Percentiles rank a stretch among this genome's conserved stretches.
Conservation (phyloP, 2,113 vertebrate genomes). For the Phycodurus eques region DNA sequence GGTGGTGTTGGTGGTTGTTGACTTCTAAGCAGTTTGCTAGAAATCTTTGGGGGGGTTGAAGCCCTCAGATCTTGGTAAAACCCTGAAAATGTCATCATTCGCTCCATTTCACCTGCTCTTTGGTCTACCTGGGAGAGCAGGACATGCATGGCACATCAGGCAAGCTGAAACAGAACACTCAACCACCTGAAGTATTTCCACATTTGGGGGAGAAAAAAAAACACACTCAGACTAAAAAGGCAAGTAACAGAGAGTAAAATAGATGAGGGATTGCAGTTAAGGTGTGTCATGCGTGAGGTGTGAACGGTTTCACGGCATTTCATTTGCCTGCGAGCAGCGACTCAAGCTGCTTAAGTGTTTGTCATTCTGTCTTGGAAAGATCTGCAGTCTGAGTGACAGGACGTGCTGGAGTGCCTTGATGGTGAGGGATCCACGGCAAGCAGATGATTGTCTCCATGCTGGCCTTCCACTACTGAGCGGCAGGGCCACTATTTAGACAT, state of each 20-base stretch:
- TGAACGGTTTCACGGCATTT: slow-evolving; percentile 62
- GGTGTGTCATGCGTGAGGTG: slow-evolving; percentile 36
- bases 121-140: slow-evolving; percentile 60
- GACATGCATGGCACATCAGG: slow-evolving; percentile 44
- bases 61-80: slow-evolving; percentile 46
- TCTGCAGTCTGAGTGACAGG: slow-evolving; percentile 59
- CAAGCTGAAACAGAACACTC: slow-evolving; percentile 54
- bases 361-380: slow-evolving; percentile 60
- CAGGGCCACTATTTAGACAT: slow-evolving; percentile 38
- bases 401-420: slow-evolving; percentile 41
- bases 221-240: slow-evolving; percentile 42
- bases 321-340: slow-evolving; percentile 65
- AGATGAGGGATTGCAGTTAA: slow-evolving; percentile 18
- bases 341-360: slow-evolving; percentile 58
- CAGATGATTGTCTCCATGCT: slow-evolving; percentile 54
- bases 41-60: slow-evolving; percentile 18
- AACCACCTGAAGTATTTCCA: slow-evolving; percentile 53
- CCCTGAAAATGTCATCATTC: slow-evolving; percentile 60
- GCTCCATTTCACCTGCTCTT: slow-evolving; percentile 47
- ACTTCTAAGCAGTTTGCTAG: slow-evolving; percentile 28
- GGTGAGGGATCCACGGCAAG: slow-evolving; percentile 54
- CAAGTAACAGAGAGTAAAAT: slow-evolving; percentile 21
- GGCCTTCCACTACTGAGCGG: slow-evolving; percentile 45
- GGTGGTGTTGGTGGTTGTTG: background rate
- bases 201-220: slow-evolving; percentile 9